Percentiles rank a stretch among this genome's conserved stretches.
phyloP scores from a whole-genome alignment of 2,888 invertebrate species.

The Drosophila anomalata region DNA sequence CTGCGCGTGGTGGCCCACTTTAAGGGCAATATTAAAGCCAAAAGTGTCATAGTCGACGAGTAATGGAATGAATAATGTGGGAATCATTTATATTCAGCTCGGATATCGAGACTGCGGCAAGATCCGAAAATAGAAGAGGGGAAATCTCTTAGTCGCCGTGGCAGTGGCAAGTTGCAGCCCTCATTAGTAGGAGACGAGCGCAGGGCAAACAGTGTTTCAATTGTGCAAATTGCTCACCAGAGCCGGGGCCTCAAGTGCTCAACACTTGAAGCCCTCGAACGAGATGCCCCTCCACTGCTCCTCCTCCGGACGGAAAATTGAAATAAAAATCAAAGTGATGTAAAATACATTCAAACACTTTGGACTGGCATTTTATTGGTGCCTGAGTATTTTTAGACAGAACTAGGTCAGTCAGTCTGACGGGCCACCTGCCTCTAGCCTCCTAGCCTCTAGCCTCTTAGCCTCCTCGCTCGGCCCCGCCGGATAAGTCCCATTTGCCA shows the following conservation, averaged over 20 bases:
- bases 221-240: constrained; percentile 45
- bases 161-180: constrained; percentile 24
- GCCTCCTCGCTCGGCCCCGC: neutral
- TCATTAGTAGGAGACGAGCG: constrained; percentile 33
- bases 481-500: neutral
- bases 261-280: constrained; percentile 33
- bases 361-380: constrained; percentile 55
- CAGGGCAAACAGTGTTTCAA: constrained; percentile 42
- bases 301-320: constrained; percentile 48
- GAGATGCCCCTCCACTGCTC: neutral
- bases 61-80: constrained; percentile 1
- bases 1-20: neutral
- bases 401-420: constrained; percentile 63
- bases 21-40: neutral
- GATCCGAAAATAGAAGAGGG: constrained; percentile 32
- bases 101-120: constrained; percentile 12
- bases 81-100: constrained; percentile 30
- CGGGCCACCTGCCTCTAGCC: constrained; percentile 46
- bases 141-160: constrained; percentile 15
- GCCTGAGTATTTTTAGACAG: constrained; percentile 67
- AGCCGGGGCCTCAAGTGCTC: constrained; percentile 38
- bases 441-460: too few relatives aligned
- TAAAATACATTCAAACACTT: constrained; percentile 74
- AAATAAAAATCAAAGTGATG: constrained; percentile 76
- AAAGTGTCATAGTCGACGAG: neutral